Percentiles rank a stretch among this genome's conserved stretches.
Evolutionary conservation across 2,113 vertebrate species (phyloP).

Genomic region (Nothocercus julius): DNA sequence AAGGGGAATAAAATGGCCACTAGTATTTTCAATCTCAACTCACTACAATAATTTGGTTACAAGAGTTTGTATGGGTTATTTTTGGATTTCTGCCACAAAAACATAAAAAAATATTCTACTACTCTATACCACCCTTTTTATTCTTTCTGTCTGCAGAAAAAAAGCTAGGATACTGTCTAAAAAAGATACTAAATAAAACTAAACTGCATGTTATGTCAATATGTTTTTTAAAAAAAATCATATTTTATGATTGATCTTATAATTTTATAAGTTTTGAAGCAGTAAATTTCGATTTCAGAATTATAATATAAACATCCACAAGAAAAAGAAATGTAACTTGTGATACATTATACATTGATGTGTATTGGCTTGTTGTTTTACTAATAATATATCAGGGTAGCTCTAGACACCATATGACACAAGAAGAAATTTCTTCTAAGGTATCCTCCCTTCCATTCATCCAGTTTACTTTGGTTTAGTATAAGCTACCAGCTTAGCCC

Average conservation of each 20-base stretch:
- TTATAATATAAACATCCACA: neutral
- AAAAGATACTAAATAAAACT: neutral
- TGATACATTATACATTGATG: neutral
- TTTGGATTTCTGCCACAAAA: neutral
- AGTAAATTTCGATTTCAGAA: neutral
- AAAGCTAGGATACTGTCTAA: neutral
- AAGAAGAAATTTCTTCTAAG: neutral
- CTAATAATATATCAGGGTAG: neutral
- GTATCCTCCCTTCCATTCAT: neutral
- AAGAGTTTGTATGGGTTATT: neutral
- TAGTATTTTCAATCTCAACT: neutral
- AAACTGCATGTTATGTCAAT: neutral
- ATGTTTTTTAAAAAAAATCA: neutral
- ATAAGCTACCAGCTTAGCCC: neutral
- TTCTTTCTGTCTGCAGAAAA: neutral
- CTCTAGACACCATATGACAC: neutral
- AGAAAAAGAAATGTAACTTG: neutral
- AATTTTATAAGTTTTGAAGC: neutral
- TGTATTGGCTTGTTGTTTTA: neutral
- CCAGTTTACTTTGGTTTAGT: neutral
- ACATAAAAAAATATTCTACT: neutral
- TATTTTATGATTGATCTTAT: neutral
- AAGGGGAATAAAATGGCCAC: neutral
- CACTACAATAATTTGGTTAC: rapidly evolving
- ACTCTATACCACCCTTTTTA: neutral